Percentiles rank a stretch among this genome's conserved stretches.
Evolutionary conservation across 2,888 invertebrate species (phyloP).

Genomic region (Microctonus hyperodae): DNA sequence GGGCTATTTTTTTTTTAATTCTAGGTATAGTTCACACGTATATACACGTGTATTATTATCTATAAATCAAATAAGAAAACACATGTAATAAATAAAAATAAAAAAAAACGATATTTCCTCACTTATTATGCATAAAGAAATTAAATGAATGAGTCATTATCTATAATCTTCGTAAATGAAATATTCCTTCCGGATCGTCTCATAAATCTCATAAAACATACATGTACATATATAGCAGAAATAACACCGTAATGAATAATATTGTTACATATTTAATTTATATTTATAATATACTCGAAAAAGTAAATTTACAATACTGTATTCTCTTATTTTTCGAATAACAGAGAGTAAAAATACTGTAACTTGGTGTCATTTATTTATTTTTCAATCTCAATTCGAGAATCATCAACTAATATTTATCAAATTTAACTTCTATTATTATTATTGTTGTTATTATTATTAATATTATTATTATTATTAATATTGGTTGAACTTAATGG

Average conservation of each 20-base stretch:
- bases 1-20: not conserved
- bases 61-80: not conserved
- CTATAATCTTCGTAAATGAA: not conserved
- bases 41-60: not conserved
- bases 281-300: not conserved
- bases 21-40: not conserved
- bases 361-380: not conserved
- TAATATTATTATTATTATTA: slow-evolving; percentile 38
- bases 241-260: not conserved
- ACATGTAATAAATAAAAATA: not conserved
- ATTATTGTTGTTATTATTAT: slow-evolving; percentile 40
- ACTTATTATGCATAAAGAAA: not conserved
- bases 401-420: not conserved
- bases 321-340: not conserved
- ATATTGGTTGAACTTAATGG: slow-evolving; percentile 59
- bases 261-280: not conserved
- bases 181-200: not conserved
- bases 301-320: not conserved
- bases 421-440: slow-evolving; percentile 38
- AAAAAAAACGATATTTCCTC: not conserved
- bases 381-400: not conserved
- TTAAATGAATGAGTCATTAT: not conserved
- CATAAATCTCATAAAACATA: not conserved
- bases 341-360: not conserved
- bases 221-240: not conserved